A percentile compares a stretch with the other conserved stretches of the same genome.
These are phyloP conservation scores for Ormia ochracea DNA, from an alignment of 2,888 invertebrate species.

Conservation along the genomic window DNA sequence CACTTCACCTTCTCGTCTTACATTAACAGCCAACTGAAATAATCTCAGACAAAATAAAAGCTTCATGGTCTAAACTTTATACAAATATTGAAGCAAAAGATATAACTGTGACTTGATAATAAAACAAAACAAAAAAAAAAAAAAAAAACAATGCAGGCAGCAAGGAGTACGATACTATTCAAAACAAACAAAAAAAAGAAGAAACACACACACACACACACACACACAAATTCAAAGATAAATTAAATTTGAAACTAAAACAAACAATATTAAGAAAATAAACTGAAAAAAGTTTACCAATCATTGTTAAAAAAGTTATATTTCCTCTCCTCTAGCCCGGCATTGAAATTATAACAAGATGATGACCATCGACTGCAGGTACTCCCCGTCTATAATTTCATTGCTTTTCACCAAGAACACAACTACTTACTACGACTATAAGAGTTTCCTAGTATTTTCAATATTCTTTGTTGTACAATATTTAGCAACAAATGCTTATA, in stretches of 20 bases:
- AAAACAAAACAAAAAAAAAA: too few species aligned
- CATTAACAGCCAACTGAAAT: not conserved
- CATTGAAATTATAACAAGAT: constrained; percentile 10
- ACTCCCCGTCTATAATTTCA: constrained; percentile 47
- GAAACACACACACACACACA: not conserved
- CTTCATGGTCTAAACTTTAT: constrained; percentile 36
- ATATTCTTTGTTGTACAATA: not conserved
- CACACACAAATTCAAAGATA: too few species aligned
- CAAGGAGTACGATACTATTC: not conserved
- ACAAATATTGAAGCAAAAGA: constrained; percentile 47
- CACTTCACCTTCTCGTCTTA: not conserved
- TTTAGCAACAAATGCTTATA: not conserved
- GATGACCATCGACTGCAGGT: constrained; percentile 41
- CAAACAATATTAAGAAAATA: constrained; percentile 28
- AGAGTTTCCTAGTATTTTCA: not conserved
- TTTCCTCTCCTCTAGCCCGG: not conserved
- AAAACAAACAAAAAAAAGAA: not conserved
- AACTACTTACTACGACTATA: not conserved
- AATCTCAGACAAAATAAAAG: constrained; percentile 4
- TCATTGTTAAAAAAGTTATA: constrained; percentile 14
- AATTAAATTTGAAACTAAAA: constrained; percentile 41
- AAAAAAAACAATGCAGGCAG: constrained; percentile 18
- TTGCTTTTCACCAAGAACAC: constrained; percentile 29
- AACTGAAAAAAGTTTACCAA: constrained; percentile 32
- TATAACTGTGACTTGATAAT: constrained; percentile 35